phyloP scores from a whole-genome alignment of 2,797 vertebrate genomes.

The Linurgus olivaceus region DNA sequence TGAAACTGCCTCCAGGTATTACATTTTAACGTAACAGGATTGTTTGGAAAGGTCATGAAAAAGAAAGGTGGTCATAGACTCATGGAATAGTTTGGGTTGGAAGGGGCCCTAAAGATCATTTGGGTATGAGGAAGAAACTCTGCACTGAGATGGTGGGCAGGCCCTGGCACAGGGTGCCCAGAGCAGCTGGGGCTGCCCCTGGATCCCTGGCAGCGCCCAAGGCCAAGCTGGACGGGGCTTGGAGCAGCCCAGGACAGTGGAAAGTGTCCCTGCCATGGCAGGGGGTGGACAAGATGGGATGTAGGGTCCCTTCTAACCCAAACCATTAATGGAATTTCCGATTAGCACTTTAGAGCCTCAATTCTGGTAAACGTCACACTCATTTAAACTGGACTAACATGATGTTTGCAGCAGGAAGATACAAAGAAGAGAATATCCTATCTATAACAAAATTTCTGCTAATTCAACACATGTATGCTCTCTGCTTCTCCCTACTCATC shows the following conservation, averaged over 20 bases:
- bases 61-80: background rate
- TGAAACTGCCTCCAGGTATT: background rate
- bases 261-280: background rate
- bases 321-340: background rate
- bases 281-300: background rate
- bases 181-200: background rate
- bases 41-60: background rate
- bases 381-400: background rate
- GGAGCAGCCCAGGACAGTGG: fast-evolving
- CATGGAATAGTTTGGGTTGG: background rate
- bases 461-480: background rate
- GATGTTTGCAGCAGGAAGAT: background rate
- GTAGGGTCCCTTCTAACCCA: background rate
- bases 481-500: background rate
- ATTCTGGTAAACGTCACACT: background rate
- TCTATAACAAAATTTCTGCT: background rate
- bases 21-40: background rate
- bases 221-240: fast-evolving
- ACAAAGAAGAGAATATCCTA: background rate
- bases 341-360: background rate
- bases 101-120: background rate
- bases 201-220: background rate
- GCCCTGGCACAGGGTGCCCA: background rate
- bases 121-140: background rate
- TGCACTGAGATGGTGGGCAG: background rate